Conservation (phyloP, 37 sponge, comb jelly and placozoan genomes). For the Tethya wilhelma region DNA sequence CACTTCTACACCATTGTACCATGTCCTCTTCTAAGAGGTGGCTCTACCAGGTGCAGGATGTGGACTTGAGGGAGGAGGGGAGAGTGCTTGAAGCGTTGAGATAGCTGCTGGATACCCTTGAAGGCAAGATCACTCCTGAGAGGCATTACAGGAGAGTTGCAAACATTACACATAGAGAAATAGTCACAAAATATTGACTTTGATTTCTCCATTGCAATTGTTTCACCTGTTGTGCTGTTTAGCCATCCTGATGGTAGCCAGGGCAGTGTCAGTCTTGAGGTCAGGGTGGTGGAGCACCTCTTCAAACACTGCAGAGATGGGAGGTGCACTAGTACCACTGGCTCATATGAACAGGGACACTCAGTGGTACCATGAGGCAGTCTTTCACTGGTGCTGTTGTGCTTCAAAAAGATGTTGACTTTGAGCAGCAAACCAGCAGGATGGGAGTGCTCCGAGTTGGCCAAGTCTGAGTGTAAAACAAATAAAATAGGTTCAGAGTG, state of each 20-base stretch:
- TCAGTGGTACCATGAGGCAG: conserved; percentile 11
- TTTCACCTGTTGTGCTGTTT: conserved; percentile 46
- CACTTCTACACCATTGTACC: not conserved
- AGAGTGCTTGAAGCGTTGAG: conserved; percentile 34
- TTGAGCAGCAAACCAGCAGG: conserved; percentile 85
- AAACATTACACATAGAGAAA: not conserved
- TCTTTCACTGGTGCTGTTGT: conserved; percentile 36
- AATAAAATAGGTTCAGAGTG: not conserved
- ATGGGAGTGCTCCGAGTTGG: conserved; percentile 86
- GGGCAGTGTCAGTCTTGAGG: conserved; percentile 60
- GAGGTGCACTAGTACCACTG: not conserved
- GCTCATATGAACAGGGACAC: not conserved
- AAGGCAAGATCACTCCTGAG: conserved; percentile 59
- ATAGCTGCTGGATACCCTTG: conserved; percentile 39
- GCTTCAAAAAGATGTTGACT: conserved; percentile 64
- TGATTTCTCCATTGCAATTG: not conserved
- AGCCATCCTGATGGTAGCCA: conserved; percentile 59
- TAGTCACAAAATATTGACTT: no score
- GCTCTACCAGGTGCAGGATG: conserved; percentile 68
- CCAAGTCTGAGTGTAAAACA: conserved; percentile 35
- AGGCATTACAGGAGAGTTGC: not conserved
- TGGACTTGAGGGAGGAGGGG: conserved; percentile 52
- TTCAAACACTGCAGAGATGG: conserved; percentile 46
- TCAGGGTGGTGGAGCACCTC: conserved; percentile 79
- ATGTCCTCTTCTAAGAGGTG: not conserved